phyloP scores from a whole-genome alignment of 2,888 invertebrate species.

The Phyto melanocephala region DNA sequence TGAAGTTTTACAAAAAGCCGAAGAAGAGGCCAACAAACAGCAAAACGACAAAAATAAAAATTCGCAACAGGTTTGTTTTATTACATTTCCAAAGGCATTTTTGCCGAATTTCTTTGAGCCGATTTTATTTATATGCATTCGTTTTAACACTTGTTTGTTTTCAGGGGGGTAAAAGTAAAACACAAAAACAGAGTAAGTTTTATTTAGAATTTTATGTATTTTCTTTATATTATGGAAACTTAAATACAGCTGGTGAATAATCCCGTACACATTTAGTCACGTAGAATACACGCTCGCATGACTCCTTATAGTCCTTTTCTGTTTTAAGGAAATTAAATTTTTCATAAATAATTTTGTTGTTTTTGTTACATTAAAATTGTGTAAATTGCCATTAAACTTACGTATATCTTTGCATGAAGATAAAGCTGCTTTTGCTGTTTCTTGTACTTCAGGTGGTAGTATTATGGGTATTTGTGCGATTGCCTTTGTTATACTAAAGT shows the following conservation, averaged over 20 bases:
- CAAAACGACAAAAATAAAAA: constrained; percentile 76
- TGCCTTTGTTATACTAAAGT: constrained; percentile 73
- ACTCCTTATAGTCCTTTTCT: constrained; percentile 75
- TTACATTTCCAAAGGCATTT: background rate
- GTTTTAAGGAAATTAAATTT: constrained; percentile 13
- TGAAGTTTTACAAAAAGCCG: constrained; percentile 82
- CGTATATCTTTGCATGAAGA: constrained; percentile 73
- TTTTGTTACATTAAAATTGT: background rate
- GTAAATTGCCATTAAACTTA: constrained; percentile 67
- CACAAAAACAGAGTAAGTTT: constrained; percentile 59
- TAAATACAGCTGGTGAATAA: constrained; percentile 71
- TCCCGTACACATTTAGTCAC: constrained; percentile 74
- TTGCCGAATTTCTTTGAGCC: background rate
- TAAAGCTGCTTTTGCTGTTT: constrained; percentile 68
- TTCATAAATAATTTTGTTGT: background rate
- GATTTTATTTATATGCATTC: background rate
- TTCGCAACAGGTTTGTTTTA: constrained; percentile 79
- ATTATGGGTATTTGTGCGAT: constrained; percentile 75
- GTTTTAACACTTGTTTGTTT: background rate
- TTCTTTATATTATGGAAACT: constrained; percentile 70
- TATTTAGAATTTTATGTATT: background rate
- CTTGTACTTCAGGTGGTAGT: constrained; percentile 73
- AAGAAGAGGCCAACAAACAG: constrained; percentile 82
- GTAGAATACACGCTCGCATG: constrained; percentile 73
- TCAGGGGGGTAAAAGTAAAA: constrained; percentile 57